Evolutionary conservation across 2,113 vertebrate species (phyloP).

Genomic region (Melospiza georgiana): DNA sequence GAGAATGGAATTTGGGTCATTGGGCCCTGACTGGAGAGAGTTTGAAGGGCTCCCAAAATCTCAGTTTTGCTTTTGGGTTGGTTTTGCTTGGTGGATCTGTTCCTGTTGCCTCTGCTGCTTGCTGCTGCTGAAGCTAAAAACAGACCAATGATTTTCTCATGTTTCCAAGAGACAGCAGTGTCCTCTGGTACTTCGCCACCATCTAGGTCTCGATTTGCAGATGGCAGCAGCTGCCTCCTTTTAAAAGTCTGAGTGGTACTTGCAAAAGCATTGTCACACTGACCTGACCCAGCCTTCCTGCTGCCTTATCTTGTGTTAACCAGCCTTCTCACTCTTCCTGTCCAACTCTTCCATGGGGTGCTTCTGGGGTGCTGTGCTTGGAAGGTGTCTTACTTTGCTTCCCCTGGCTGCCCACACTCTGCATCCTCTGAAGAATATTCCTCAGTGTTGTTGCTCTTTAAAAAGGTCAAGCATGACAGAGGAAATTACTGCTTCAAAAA

Average conservation of each 20-base stretch:
- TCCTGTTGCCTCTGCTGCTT: background rate
- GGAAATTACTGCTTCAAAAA: background rate
- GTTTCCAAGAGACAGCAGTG: background rate
- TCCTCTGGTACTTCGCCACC: background rate
- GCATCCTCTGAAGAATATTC: background rate
- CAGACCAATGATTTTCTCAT: background rate
- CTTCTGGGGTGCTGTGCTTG: background rate
- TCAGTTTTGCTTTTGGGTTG: background rate
- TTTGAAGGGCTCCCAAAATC: background rate
- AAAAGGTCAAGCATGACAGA: background rate
- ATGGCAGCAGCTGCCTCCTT: slow-evolving; percentile 10
- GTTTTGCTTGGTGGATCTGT: background rate
- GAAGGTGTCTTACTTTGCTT: background rate
- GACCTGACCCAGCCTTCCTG: background rate
- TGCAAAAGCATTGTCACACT: background rate
- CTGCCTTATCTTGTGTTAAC: background rate
- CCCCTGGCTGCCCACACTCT: background rate
- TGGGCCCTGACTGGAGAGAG: background rate
- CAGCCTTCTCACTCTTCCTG: background rate
- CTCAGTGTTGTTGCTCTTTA: background rate
- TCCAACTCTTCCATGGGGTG: background rate
- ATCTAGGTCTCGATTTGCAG: background rate
- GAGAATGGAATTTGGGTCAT: background rate
- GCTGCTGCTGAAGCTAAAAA: background rate
- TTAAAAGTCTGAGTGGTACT: background rate